phyloP scores from a whole-genome alignment of 1,140 invertebrate species.

The Hesperophylax magnus region DNA sequence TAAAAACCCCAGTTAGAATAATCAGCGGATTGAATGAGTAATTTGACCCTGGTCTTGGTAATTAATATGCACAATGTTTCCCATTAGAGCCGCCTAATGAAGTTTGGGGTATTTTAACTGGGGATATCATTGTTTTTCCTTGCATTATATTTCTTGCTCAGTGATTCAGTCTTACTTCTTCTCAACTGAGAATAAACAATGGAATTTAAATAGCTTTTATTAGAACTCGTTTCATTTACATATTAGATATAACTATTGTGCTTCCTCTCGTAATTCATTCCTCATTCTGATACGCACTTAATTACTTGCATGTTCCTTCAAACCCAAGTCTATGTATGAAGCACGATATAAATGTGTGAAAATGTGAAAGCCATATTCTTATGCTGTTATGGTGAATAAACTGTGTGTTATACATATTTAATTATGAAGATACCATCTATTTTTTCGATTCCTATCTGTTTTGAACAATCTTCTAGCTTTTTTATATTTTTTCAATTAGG shows the following conservation, averaged over 20 bases:
- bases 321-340: not conserved
- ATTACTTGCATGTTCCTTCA: not conserved
- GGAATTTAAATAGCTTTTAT: conserved; percentile 25
- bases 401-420: not conserved
- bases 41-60: not conserved
- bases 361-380: not conserved
- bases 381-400: not conserved
- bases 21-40: conserved; percentile 1
- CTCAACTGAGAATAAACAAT: conserved; percentile 2
- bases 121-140: not conserved
- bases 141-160: not conserved
- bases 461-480: no score
- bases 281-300: not conserved
- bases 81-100: conserved; percentile 28
- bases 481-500: no score
- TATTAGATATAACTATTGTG: not conserved
- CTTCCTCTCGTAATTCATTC: conserved; percentile 18
- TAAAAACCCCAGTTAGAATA: not conserved
- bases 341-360: conserved; percentile 8
- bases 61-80: not conserved
- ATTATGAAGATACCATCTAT: no score
- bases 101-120: conserved; percentile 14
- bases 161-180: not conserved
- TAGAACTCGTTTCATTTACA: conserved; percentile 6
- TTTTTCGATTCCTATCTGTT: no score